phyloP scores from a whole-genome alignment of 2,113 vertebrate species.

The Phylloscopus whistleri region DNA sequence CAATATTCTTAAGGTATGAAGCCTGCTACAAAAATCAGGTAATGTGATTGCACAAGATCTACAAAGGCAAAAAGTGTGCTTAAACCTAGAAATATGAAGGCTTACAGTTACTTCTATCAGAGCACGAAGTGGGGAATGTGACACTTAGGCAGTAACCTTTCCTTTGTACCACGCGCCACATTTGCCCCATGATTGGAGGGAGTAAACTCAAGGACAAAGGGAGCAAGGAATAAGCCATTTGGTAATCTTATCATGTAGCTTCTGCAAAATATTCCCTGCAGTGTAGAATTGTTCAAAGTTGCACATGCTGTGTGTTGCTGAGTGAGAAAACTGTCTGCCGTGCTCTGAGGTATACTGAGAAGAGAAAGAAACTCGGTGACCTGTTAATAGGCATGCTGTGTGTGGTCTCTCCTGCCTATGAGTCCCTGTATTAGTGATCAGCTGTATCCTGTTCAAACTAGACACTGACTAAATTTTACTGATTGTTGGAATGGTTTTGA shows the following conservation, averaged over 20 bases:
- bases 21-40: not conserved
- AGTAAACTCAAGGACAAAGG: slow-evolving; percentile 74
- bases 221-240: slow-evolving; percentile 64
- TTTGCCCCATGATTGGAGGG: slow-evolving; percentile 49
- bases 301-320: slow-evolving; percentile 66
- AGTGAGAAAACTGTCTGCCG: slow-evolving; percentile 20
- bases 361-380: slow-evolving; percentile 1
- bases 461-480: not conserved
- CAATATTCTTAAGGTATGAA: not conserved
- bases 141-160: not conserved
- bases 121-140: not conserved
- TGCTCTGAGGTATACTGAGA: slow-evolving; percentile 40
- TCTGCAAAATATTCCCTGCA: slow-evolving; percentile 72
- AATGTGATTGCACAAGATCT: not conserved
- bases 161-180: not conserved
- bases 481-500: not conserved
- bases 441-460: not conserved
- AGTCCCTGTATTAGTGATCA: not conserved
- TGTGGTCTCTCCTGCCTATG: not conserved
- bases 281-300: slow-evolving; percentile 68
- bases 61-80: not conserved
- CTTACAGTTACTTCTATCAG: not conserved
- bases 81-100: not conserved
- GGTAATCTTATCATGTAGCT: slow-evolving; percentile 71
- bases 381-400: not conserved